Conservation (phyloP, 1,140 invertebrate genomes). For the Sycobia sp. region DNA sequence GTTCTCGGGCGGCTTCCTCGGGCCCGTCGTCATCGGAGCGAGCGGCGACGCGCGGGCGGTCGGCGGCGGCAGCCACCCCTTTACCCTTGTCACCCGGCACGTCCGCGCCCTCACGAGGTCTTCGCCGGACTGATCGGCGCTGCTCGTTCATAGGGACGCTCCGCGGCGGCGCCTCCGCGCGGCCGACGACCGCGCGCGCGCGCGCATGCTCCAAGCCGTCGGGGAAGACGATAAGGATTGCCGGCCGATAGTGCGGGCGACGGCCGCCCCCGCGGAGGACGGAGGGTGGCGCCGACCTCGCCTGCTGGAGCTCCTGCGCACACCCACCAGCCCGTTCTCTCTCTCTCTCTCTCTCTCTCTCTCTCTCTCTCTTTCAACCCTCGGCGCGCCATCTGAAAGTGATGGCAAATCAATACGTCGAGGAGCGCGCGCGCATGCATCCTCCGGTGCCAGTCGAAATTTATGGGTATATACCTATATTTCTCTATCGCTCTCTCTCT, state of each 20-base stretch:
- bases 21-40: no score
- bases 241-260: no score
- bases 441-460: no score
- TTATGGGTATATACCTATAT: neutral
- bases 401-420: slow-evolving; percentile 60
- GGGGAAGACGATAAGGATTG: no score
- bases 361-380: neutral
- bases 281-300: slow-evolving; percentile 39
- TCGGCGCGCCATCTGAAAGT: slow-evolving; percentile 56
- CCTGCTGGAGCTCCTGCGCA: slow-evolving; percentile 43
- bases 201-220: slow-evolving; percentile 17
- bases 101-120: slow-evolving; percentile 20
- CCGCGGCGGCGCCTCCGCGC: neutral
- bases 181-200: neutral
- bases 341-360: neutral
- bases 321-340: slow-evolving; percentile 41
- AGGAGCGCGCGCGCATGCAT: no score
- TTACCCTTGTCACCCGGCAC: no score
- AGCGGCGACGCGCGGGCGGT: no score
- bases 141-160: neutral
- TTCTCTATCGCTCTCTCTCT: no score
- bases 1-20: no score
- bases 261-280: no score
- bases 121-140: slow-evolving; percentile 31
- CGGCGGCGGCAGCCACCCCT: no score